These are phyloP conservation scores for Rhineura floridana DNA, from an alignment of 2,113 vertebrate species.

Conservation along the genomic window DNA sequence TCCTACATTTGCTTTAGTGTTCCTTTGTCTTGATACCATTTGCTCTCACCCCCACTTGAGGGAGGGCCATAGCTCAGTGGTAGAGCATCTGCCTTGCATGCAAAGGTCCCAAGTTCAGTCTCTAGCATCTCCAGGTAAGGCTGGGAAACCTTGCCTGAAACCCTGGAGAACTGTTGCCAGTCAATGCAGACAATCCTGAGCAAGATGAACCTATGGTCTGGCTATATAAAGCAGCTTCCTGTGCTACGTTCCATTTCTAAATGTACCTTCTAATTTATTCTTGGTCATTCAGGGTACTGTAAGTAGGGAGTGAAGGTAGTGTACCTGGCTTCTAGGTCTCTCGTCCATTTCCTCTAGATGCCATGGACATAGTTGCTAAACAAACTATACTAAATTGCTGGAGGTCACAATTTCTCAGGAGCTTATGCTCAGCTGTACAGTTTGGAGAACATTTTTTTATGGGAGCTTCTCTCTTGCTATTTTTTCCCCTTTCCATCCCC, in stretches of 20 bases:
- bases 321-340: not conserved
- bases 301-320: not conserved
- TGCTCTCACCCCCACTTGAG: not conserved
- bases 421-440: not conserved
- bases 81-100: no score
- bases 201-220: no score
- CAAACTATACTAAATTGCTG: not conserved
- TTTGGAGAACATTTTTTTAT: not conserved
- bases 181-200: no score
- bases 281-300: not conserved
- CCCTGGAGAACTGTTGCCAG: no score
- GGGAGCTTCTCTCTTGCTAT: not conserved
- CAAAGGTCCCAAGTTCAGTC: no score
- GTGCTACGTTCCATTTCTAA: not conserved
- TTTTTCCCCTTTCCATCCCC: not conserved
- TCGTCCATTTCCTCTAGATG: not conserved
- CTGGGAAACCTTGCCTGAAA: no score
- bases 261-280: no score
- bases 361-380: not conserved
- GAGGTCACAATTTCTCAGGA: not conserved
- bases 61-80: no score
- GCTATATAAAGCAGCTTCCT: no score
- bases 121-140: no score
- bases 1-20: not conserved
- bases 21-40: not conserved